These are phyloP conservation scores for Cisticola juncidis DNA, from an alignment of 2,113 vertebrate species.

Conservation along the genomic window DNA sequence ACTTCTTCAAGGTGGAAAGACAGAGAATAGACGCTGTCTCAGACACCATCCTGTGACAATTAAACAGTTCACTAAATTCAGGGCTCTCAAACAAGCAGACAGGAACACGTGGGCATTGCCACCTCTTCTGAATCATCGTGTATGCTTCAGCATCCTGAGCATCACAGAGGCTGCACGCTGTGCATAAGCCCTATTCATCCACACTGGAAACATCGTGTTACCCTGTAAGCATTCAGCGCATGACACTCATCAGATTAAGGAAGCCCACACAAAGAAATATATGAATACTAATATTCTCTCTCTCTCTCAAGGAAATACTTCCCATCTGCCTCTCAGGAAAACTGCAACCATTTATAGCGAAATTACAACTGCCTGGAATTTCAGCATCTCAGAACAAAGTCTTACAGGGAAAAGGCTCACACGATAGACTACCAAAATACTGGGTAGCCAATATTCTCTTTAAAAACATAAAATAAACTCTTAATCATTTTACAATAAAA, in stretches of 20 bases:
- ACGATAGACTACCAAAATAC: neutral
- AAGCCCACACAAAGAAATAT: conserved; percentile 36
- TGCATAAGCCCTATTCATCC: conserved; percentile 1
- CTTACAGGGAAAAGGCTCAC: neutral
- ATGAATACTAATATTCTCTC: conserved; percentile 29
- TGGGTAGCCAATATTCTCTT: neutral
- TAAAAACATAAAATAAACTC: neutral
- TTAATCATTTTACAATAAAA: neutral
- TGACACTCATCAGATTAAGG: conserved; percentile 9
- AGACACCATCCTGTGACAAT: neutral
- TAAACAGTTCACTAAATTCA: conserved; percentile 29
- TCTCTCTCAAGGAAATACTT: conserved; percentile 16
- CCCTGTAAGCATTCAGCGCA: neutral
- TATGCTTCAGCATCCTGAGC: neutral
- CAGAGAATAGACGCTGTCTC: neutral
- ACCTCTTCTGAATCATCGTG: conserved; percentile 17
- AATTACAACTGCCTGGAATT: conserved; percentile 3
- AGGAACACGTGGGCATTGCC: neutral
- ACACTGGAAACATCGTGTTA: neutral
- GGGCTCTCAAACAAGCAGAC: neutral
- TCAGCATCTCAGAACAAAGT: neutral
- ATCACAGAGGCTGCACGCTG: conserved; percentile 6
- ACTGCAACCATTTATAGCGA: neutral
- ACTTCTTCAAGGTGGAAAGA: conserved; percentile 14
- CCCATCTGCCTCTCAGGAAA: conserved; percentile 12